Evolutionary conservation across 2,797 vertebrate genomes (phyloP).

Genomic region (Pantherophis vulpinus): DNA sequence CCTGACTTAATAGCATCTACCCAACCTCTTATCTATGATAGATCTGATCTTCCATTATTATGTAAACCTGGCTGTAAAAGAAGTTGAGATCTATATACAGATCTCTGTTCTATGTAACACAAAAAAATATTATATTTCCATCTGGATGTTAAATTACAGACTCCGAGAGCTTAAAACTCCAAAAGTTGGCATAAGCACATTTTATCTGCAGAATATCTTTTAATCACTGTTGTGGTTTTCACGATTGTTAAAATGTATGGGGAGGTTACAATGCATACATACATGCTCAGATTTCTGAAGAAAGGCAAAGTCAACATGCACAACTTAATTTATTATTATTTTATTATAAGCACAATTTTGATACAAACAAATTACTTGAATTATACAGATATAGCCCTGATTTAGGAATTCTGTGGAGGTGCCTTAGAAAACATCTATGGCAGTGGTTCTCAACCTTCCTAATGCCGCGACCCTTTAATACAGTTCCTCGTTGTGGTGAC

Average conservation of each 20-base stretch:
- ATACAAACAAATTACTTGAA: not conserved
- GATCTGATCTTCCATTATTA: not conserved
- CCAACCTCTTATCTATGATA: not conserved
- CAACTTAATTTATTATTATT: not conserved
- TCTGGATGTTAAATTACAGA: not conserved
- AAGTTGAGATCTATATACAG: not conserved
- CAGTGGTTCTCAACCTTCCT: too few relatives aligned
- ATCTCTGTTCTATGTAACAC: not conserved
- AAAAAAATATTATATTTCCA: not conserved
- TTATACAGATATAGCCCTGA: not conserved
- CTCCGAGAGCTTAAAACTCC: not conserved
- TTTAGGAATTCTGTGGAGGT: not conserved
- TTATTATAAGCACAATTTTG: not conserved
- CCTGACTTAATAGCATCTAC: not conserved
- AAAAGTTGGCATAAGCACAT: not conserved
- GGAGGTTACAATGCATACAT: not conserved
- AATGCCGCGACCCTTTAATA: too few relatives aligned
- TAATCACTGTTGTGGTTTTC: not conserved
- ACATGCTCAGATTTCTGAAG: not conserved
- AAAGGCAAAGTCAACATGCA: not conserved
- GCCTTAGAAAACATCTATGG: not conserved
- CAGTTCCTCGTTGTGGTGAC: too few relatives aligned
- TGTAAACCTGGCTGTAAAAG: not conserved
- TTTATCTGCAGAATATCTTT: not conserved
- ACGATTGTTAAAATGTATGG: not conserved